phyloP scores from a whole-genome alignment of 2,888 invertebrate species.

The Toxonevra muliebris region DNA sequence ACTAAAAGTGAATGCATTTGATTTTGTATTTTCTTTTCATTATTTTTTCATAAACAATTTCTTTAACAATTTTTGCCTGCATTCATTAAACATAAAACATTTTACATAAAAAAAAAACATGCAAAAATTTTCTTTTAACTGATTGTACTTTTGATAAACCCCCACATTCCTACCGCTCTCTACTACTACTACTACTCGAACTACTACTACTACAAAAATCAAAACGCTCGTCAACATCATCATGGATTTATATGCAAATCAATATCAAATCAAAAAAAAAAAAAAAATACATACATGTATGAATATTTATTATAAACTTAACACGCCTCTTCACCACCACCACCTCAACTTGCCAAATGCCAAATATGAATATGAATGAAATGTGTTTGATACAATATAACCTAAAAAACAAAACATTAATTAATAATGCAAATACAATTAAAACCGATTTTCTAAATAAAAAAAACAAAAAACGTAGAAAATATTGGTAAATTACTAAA shows the following conservation, averaged over 20 bases:
- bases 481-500: slow-evolving; percentile 59
- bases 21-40: slow-evolving; percentile 5
- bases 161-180: slow-evolving; percentile 33
- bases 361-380: slow-evolving; percentile 44
- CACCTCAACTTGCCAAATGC: slow-evolving; percentile 31
- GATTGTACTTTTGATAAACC: slow-evolving; percentile 53
- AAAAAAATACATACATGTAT: slow-evolving; percentile 32
- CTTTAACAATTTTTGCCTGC: slow-evolving; percentile 29
- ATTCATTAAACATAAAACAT: slow-evolving; percentile 27
- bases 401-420: slow-evolving; percentile 35
- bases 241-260: slow-evolving; percentile 50
- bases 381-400: slow-evolving; percentile 42
- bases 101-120: slow-evolving; percentile 43
- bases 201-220: slow-evolving; percentile 37
- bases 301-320: slow-evolving; percentile 27
- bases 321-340: slow-evolving; percentile 23
- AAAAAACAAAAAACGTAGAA: slow-evolving; percentile 55
- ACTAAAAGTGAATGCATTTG: slow-evolving; percentile 31
- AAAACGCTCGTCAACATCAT: slow-evolving; percentile 58
- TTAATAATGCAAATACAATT: slow-evolving; percentile 37
- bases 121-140: slow-evolving; percentile 54
- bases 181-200: slow-evolving; percentile 27
- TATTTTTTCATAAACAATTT: slow-evolving; percentile 12
- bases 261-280: slow-evolving; percentile 22
- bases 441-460: slow-evolving; percentile 40